Conservation (phyloP, 2,888 invertebrate genomes). For the Lobophora halterata region DNA sequence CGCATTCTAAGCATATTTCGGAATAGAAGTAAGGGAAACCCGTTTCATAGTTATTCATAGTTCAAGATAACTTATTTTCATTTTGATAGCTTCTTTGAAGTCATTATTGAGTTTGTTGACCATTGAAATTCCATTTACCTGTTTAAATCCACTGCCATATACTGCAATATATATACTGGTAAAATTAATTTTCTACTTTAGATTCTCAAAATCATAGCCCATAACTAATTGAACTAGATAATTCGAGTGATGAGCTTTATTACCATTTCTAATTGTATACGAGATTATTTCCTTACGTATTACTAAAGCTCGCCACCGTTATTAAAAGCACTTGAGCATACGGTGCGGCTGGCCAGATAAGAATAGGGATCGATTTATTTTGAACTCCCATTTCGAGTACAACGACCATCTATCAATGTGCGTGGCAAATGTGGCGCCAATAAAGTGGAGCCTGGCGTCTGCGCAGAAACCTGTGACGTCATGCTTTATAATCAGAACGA, state of each 20-base stretch:
- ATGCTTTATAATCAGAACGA: conserved; percentile 39
- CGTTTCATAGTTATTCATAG: conserved; percentile 23
- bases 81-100: conserved; percentile 18
- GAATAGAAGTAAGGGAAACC: conserved; percentile 28
- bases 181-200: background rate
- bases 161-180: no score
- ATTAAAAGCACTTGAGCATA: conserved; percentile 53
- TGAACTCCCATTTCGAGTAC: conserved; percentile 49
- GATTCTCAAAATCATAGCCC: conserved; percentile 1
- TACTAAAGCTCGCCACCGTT: conserved; percentile 23
- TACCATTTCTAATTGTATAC: conserved; percentile 21
- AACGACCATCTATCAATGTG: conserved; percentile 64
- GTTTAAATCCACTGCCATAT: no score
- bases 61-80: conserved; percentile 17
- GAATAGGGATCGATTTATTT: conserved; percentile 64
- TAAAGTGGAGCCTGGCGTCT: conserved; percentile 53
- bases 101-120: conserved; percentile 2
- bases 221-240: conserved; percentile 14
- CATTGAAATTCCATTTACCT: no score
- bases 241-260: conserved; percentile 13
- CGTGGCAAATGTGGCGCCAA: conserved; percentile 71
- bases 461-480: conserved; percentile 60
- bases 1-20: conserved; percentile 32
- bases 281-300: conserved; percentile 16
- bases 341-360: conserved; percentile 48